Conservation (phyloP, 2,797 vertebrate species). For the Parauchenoglanis ngamensis region DNA sequence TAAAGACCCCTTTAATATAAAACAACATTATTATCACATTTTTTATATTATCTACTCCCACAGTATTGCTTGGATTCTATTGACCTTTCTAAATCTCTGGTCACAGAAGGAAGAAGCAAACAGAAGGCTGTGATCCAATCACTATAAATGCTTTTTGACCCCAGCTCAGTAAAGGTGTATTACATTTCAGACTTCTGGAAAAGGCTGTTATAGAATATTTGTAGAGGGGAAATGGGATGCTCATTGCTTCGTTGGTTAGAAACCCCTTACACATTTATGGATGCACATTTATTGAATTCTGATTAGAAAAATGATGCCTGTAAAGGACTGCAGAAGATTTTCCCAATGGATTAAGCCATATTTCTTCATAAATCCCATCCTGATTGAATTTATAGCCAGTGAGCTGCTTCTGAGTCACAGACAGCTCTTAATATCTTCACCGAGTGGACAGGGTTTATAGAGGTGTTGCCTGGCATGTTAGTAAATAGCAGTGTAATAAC, state of each 20-base stretch:
- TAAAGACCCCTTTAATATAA: slow-evolving; percentile 21
- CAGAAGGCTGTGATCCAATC: slow-evolving; percentile 45
- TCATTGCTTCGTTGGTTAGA: slow-evolving; percentile 21
- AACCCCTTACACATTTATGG: slow-evolving; percentile 11
- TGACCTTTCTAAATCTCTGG: slow-evolving; percentile 44
- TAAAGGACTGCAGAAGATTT: slow-evolving; percentile 14
- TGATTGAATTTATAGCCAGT: slow-evolving; percentile 54
- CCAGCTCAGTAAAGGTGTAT: slow-evolving; percentile 32
- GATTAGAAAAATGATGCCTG: slow-evolving; percentile 32
- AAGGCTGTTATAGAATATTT: slow-evolving; percentile 35
- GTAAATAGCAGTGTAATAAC: neutral
- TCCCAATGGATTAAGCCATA: slow-evolving; percentile 32
- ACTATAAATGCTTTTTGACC: slow-evolving; percentile 51
- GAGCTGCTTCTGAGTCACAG: neutral
- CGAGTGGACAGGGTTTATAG: neutral
- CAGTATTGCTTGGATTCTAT: slow-evolving; percentile 39
- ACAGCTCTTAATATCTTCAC: neutral
- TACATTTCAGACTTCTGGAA: slow-evolving; percentile 28
- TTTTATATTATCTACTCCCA: slow-evolving; percentile 33
- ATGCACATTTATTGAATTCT: slow-evolving; percentile 38
- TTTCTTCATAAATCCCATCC: slow-evolving; percentile 41
- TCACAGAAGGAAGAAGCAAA: slow-evolving; percentile 40
- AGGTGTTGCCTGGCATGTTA: neutral
- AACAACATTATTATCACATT: neutral
- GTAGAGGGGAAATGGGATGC: slow-evolving; percentile 11